phyloP scores from a whole-genome alignment of 1,140 invertebrate genomes.

The Pseudomyrmex dendroicus region DNA sequence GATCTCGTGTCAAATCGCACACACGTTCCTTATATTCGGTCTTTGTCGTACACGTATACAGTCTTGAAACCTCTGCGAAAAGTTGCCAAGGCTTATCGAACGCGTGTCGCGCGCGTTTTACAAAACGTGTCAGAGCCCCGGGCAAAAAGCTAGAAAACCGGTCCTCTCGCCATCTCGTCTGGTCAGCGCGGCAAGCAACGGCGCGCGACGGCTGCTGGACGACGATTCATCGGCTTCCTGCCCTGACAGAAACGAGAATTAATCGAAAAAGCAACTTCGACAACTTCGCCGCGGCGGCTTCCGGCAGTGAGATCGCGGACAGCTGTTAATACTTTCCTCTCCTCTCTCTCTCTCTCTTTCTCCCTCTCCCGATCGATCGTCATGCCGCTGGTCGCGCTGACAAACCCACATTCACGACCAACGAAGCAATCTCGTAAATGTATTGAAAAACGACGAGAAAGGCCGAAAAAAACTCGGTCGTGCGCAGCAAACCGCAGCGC shows the following conservation, averaged over 20 bases:
- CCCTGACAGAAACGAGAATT: conserved; percentile 59
- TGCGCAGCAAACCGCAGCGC: conserved; percentile 2
- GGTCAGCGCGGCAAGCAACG: background rate
- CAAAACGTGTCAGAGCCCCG: conserved; percentile 6
- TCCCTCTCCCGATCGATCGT: background rate
- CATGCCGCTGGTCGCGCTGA: background rate
- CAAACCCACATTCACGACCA: conserved; percentile 23
- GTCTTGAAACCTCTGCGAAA: no score
- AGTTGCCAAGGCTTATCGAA: conserved; percentile 37
- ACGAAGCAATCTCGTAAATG: conserved; percentile 48
- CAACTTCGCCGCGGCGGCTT: conserved; percentile 56
- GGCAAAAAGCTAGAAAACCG: conserved; percentile 37
- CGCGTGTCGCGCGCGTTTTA: conserved; percentile 39
- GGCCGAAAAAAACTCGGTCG: background rate
- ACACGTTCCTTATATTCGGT: background rate
- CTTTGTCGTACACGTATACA: background rate
- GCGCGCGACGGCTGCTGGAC: no score
- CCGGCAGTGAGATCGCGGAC: conserved; percentile 44
- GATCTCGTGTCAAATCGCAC: background rate
- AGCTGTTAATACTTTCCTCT: conserved; percentile 39
- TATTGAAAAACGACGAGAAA: conserved; percentile 8
- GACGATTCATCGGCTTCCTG: conserved; percentile 65
- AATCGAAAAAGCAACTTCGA: conserved; percentile 69
- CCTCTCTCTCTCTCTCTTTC: no score
- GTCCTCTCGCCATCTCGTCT: conserved; percentile 29